Evolutionary conservation across 2,797 vertebrate genomes (phyloP).

Genomic region (Poecilia velifera): DNA sequence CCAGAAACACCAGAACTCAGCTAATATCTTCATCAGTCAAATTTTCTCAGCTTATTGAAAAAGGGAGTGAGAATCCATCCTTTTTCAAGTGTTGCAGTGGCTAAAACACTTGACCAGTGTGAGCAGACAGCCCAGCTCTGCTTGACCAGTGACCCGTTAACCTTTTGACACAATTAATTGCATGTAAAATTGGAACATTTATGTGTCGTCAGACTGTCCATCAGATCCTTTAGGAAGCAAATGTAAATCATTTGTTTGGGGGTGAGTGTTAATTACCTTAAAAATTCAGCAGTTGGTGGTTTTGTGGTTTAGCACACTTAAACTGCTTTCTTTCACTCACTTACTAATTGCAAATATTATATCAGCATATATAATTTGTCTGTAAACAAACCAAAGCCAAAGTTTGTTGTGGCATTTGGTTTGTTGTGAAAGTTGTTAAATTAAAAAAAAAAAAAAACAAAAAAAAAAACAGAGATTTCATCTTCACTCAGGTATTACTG

Average conservation of each 20-base stretch:
- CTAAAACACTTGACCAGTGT: slow-evolving; percentile 1
- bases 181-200: slow-evolving; percentile 4
- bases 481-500: not conserved
- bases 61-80: not conserved
- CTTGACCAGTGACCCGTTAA: slow-evolving; percentile 14
- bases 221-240: not conserved
- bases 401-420: too few relatives aligned
- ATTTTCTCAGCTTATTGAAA: not conserved
- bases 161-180: slow-evolving; percentile 11
- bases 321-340: not conserved
- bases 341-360: not conserved
- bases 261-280: not conserved
- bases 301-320: not conserved
- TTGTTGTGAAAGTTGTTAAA: not conserved
- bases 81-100: too few relatives aligned
- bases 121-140: not conserved
- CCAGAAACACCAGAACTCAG: not conserved
- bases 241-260: not conserved
- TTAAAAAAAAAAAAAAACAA: not conserved
- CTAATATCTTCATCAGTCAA: not conserved
- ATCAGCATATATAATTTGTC: not conserved
- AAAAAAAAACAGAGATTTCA: not conserved
- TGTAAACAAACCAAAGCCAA: not conserved
- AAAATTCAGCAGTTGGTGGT: not conserved
- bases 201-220: slow-evolving; percentile 20